Conservation (phyloP, 2,797 vertebrate species). For the Diceros bicornis region DNA sequence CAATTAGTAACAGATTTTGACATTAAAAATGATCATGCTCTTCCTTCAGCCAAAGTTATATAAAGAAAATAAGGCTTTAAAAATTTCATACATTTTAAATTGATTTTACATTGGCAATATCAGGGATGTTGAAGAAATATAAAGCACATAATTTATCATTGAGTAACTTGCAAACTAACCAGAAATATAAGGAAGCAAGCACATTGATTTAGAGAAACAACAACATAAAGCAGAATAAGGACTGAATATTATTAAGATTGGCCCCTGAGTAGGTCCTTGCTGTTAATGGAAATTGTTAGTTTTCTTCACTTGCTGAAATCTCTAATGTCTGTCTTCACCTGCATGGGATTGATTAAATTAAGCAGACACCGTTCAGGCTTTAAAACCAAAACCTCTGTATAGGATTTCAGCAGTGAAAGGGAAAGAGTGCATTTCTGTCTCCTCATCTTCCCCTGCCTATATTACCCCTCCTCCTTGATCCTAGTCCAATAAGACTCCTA, state of each 20-base stretch:
- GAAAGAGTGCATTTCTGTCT: background rate
- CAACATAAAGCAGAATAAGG: background rate
- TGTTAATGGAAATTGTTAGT: background rate
- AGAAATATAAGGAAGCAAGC: background rate
- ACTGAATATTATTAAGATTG: slow-evolving; percentile 1
- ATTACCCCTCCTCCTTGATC: background rate
- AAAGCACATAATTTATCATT: background rate
- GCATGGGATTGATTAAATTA: background rate
- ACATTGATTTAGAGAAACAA: background rate
- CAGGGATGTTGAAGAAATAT: background rate
- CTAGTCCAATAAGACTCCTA: background rate
- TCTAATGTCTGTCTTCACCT: background rate
- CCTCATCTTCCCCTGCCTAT: background rate
- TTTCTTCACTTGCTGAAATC: background rate
- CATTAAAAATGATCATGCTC: background rate
- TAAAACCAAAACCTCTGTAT: background rate
- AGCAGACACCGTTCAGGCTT: background rate
- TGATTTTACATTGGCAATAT: slow-evolving; percentile 7
- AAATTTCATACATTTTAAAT: slow-evolving; percentile 6
- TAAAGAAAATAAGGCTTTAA: background rate
- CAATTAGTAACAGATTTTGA: background rate
- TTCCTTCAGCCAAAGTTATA: background rate
- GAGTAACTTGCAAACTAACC: background rate
- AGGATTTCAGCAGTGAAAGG: background rate
- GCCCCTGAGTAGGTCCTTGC: background rate